Evolutionary conservation across 2,888 invertebrate genomes (phyloP).

Genomic region (Agriopis leucophaearia): DNA sequence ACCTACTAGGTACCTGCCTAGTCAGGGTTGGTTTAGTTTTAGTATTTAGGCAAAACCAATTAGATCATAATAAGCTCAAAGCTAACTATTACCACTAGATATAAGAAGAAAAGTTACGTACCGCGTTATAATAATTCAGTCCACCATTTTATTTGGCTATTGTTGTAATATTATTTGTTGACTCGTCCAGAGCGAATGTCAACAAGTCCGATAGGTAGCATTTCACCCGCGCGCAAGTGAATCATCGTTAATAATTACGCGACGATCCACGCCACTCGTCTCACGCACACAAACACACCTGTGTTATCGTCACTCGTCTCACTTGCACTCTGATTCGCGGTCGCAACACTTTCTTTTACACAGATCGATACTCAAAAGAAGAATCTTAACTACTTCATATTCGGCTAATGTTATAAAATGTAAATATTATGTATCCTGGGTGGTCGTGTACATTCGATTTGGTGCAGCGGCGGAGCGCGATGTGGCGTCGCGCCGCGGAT

Average conservation of each 20-base stretch:
- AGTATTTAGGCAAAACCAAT: neutral
- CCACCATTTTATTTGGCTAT: slow-evolving; percentile 77
- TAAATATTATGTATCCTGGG: slow-evolving; percentile 55
- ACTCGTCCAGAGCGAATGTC: slow-evolving; percentile 81
- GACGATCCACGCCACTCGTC: slow-evolving; percentile 82
- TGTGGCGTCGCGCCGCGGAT: slow-evolving; percentile 71
- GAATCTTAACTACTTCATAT: slow-evolving; percentile 56
- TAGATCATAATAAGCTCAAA: neutral
- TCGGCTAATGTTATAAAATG: slow-evolving; percentile 60
- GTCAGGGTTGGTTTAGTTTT: neutral
- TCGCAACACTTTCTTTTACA: slow-evolving; percentile 55
- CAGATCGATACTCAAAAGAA: slow-evolving; percentile 36
- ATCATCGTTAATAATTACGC: slow-evolving; percentile 86
- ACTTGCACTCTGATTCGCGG: slow-evolving; percentile 53
- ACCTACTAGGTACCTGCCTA: no score
- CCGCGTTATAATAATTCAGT: slow-evolving; percentile 77
- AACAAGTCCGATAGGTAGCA: slow-evolving; percentile 85
- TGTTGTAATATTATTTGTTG: slow-evolving; percentile 82
- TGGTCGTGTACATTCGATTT: slow-evolving; percentile 54
- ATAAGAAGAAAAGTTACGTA: slow-evolving; percentile 55
- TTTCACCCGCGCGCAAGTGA: slow-evolving; percentile 85
- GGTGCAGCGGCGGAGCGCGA: slow-evolving; percentile 63
- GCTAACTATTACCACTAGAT: neutral
- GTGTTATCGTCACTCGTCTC: slow-evolving; percentile 73
- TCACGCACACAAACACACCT: slow-evolving; percentile 77